Evolutionary conservation across 2,888 invertebrate species (phyloP).

Genomic region (Brachycybe producta): DNA sequence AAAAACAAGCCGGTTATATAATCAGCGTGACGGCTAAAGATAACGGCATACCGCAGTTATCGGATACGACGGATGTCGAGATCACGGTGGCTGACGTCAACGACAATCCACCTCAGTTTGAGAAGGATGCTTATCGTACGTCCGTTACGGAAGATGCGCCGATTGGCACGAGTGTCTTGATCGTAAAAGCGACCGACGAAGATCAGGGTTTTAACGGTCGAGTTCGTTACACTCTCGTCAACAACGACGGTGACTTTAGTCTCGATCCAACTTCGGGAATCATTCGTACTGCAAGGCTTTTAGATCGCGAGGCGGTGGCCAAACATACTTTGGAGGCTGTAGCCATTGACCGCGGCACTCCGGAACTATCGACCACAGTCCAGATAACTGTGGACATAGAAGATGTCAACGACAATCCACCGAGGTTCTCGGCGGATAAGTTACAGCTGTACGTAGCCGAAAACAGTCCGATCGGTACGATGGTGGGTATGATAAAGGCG

Average conservation of each 20-base stretch:
- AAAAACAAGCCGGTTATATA: constrained; percentile 60
- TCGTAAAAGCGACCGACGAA: constrained; percentile 54
- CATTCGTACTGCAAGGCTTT: constrained; percentile 69
- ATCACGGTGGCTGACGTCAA: constrained; percentile 92
- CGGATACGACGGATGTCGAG: constrained; percentile 90
- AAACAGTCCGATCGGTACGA: constrained; percentile 91
- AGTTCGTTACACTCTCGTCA: constrained; percentile 53
- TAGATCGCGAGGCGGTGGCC: constrained; percentile 82
- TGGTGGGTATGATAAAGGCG: constrained; percentile 78
- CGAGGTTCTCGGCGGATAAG: constrained; percentile 74
- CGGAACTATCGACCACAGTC: constrained; percentile 40
- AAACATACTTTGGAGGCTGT: constrained; percentile 71
- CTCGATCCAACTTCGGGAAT: constrained; percentile 87
- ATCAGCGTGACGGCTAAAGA: constrained; percentile 85
- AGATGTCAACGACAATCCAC: constrained; percentile 81
- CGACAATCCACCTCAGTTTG: constrained; percentile 82
- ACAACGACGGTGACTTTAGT: constrained; percentile 76
- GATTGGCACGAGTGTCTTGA: constrained; percentile 47
- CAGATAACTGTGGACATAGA: constrained; percentile 59
- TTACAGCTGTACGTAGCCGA: constrained; percentile 80
- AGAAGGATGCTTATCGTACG: constrained; percentile 58
- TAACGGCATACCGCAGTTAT: constrained; percentile 76
- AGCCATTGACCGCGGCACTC: constrained; percentile 80
- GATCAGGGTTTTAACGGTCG: constrained; percentile 79
- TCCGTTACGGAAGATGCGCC: constrained; percentile 76